Conservation (phyloP, 2,113 vertebrate genomes). For the Todiramphus chloris region DNA sequence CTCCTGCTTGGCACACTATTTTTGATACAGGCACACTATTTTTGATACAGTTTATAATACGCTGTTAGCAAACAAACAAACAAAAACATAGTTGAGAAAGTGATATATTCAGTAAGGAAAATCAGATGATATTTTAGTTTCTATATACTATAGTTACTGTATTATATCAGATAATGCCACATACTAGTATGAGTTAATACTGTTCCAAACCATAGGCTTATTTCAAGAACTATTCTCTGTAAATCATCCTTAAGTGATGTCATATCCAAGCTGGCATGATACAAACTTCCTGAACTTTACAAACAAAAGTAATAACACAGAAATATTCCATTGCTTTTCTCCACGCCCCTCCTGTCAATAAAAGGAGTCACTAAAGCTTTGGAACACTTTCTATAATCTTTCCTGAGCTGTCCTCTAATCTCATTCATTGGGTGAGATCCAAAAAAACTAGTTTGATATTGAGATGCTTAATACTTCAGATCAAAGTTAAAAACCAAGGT, state of each 20-base stretch:
- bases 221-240: background rate
- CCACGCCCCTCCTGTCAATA: rapidly evolving
- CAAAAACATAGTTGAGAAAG: background rate
- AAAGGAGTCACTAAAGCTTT: background rate
- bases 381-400: background rate
- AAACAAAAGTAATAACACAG: background rate
- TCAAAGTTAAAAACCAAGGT: background rate
- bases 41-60: background rate
- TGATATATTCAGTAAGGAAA: background rate
- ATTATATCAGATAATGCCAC: background rate
- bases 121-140: background rate
- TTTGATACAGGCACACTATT: too few relatives aligned
- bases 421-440: background rate
- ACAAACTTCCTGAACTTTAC: background rate
- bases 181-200: background rate
- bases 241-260: background rate
- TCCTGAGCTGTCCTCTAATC: background rate
- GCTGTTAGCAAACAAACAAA: background rate
- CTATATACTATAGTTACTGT: background rate
- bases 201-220: background rate
- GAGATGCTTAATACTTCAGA: background rate
- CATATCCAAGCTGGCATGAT: background rate
- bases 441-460: background rate
- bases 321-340: background rate
- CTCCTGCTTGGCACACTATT: too few relatives aligned